Base-by-base conservation (phyloP, 2,797 vertebrate genomes). In the Sphenodon punctatus region DNA sequence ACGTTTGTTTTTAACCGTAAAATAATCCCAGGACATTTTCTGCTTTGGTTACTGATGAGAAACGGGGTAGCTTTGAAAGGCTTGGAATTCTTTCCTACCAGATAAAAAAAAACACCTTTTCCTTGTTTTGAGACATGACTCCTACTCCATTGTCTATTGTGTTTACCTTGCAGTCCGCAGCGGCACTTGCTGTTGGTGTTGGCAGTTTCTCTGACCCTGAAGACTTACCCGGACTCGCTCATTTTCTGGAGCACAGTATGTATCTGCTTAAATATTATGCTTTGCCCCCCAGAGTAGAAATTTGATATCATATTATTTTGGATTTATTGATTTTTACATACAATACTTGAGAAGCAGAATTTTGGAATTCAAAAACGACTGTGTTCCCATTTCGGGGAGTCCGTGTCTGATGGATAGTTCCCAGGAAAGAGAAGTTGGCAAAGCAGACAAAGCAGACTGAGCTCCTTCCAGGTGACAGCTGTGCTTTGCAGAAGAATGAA, bases 161-260 rank as follows among this genome's bases (percentile, higher is more conserved):
- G 3, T 49, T 60, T 90, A 71, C 88, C 72, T 90, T 88, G 32
- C 92, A 98, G 98, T 97, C 98, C 14, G 97, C 97, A 8, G 97
- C 98, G 10, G 97, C 97, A 65, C 96, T 98, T 56, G 98, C 97
- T 89, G 94, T 98, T 89, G 90, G 94, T 15, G 96, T 98, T 34
- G 98, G 98, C 78, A 98, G 97, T 93, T 98, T 98, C 95, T 97
- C 97, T 82, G 97, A 98, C 88, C 98, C 98, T 0, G 96, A 97
- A 22, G 97, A 98, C 86, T 95, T 98, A n/a, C 97, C 97, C 0
- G 98, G 98, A 85, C 95, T 98, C 48, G 98, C 97, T 55, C 97
- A 98, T 92, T 98, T 98, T 93, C 96, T 98, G 90, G 98, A 98
- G 56, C 97, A 98, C 95, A 98, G 97, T 98, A 95, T 96, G 83